Conservation (phyloP, 1,140 invertebrate species). For the Pogonognathellus flavescens region DNA sequence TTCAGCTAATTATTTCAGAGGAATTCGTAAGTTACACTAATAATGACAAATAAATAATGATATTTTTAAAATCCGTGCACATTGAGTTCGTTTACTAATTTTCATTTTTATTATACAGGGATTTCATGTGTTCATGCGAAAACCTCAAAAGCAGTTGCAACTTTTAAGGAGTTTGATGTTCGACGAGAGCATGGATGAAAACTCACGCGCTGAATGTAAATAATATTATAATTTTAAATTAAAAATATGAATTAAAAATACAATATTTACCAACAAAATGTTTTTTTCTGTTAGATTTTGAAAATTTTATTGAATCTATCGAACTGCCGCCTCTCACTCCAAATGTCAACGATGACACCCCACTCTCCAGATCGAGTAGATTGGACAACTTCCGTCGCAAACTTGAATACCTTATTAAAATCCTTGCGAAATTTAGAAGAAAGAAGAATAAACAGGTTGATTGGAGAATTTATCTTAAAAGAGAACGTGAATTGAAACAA, state of each 20-base stretch:
- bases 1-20: slow-evolving; percentile 9
- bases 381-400: slow-evolving; percentile 4
- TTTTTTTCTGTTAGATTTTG: neutral
- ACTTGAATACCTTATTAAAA: slow-evolving; percentile 13
- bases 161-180: neutral
- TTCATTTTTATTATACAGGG: neutral
- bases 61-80: neutral
- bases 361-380: neutral
- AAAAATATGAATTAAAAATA: neutral
- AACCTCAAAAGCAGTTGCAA: neutral
- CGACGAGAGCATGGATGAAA: neutral
- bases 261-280: neutral
- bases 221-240: too few species aligned
- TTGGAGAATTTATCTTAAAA: slow-evolving; percentile 30
- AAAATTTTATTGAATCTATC: neutral
- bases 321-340: neutral
- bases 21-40: slow-evolving; percentile 9
- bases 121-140: slow-evolving; percentile 12
- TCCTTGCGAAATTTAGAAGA: slow-evolving; percentile 2
- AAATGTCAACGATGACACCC: neutral
- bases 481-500: neutral
- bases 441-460: slow-evolving; percentile 27
- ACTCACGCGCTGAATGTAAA: neutral
- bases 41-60: too few species aligned
- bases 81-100: neutral